These are phyloP conservation scores for Cassiopea andromeda DNA, from an alignment of 30 jellyfish, hydroid and myxozoan species.

Conservation along the genomic window DNA sequence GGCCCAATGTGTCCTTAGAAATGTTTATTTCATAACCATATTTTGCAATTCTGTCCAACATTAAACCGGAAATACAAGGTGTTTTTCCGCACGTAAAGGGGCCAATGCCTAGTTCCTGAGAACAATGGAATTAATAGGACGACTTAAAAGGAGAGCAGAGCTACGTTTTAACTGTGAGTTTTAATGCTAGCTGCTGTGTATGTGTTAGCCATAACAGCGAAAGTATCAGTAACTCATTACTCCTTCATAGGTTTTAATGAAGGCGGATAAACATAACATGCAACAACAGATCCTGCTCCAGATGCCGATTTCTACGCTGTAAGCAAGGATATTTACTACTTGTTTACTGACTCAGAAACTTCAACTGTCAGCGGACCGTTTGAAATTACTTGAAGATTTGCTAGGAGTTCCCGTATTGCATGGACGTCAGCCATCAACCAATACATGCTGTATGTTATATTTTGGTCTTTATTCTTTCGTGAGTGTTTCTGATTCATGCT, in stretches of 20 bases:
- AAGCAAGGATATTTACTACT: not conserved
- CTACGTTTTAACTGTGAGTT: conserved; percentile 18
- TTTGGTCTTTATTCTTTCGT: too few species aligned
- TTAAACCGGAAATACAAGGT: conserved; percentile 49
- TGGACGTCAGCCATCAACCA: too few species aligned
- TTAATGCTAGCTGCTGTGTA: conserved; percentile 30
- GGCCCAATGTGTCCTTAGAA: not conserved
- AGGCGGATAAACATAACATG: not conserved
- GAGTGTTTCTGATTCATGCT: too few species aligned
- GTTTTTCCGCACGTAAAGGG: conserved; percentile 17
- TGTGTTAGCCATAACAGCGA: not conserved
- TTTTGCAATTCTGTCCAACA: conserved; percentile 8
- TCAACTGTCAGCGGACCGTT: too few species aligned
- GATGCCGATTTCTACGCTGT: not conserved
- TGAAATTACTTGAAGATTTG: too few species aligned
- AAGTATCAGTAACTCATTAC: conserved; percentile 5
- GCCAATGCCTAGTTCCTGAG: not conserved
- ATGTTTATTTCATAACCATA: not conserved
- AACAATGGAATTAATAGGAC: not conserved
- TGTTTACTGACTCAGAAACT: not conserved
- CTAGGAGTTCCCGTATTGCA: too few species aligned
- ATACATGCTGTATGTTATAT: too few species aligned
- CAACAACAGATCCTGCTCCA: not conserved
- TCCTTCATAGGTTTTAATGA: not conserved
- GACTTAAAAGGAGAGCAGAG: not conserved